phyloP scores from a whole-genome alignment of 2,888 invertebrate genomes.

The Thyatira batis region DNA sequence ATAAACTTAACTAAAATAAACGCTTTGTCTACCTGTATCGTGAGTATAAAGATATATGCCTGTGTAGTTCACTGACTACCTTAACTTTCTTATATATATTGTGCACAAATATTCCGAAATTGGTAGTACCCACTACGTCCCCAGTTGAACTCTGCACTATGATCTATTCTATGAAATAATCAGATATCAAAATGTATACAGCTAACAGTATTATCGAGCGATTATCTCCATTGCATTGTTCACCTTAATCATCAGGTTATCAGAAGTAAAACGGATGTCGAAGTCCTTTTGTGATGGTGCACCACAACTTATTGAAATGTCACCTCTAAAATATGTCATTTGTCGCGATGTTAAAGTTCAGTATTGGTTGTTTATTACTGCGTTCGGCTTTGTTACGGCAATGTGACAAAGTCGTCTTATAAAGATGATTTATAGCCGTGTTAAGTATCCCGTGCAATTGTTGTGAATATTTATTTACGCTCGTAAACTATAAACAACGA shows the following conservation, averaged over 20 bases:
- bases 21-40: too few species aligned
- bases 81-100: too few species aligned
- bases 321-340: constrained; percentile 39
- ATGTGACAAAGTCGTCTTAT: constrained; percentile 80
- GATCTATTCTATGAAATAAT: background rate
- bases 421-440: constrained; percentile 78
- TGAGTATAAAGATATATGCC: too few species aligned
- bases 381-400: constrained; percentile 59
- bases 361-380: constrained; percentile 39
- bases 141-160: too few species aligned
- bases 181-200: constrained; percentile 1
- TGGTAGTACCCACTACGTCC: too few species aligned
- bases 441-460: constrained; percentile 80
- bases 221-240: constrained; percentile 42
- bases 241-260: constrained; percentile 47
- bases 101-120: too few species aligned
- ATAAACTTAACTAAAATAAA: too few species aligned
- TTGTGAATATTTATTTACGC: constrained; percentile 79
- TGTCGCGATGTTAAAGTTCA: constrained; percentile 46
- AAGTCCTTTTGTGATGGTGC: constrained; percentile 35
- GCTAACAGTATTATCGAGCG: constrained; percentile 33
- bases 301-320: constrained; percentile 34
- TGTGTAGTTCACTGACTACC: too few species aligned
- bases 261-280: constrained; percentile 33
- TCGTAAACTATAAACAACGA: constrained; percentile 80